These are phyloP conservation scores for Odontophorus gujanensis DNA, from an alignment of 2,113 vertebrate species.

Conservation along the genomic window DNA sequence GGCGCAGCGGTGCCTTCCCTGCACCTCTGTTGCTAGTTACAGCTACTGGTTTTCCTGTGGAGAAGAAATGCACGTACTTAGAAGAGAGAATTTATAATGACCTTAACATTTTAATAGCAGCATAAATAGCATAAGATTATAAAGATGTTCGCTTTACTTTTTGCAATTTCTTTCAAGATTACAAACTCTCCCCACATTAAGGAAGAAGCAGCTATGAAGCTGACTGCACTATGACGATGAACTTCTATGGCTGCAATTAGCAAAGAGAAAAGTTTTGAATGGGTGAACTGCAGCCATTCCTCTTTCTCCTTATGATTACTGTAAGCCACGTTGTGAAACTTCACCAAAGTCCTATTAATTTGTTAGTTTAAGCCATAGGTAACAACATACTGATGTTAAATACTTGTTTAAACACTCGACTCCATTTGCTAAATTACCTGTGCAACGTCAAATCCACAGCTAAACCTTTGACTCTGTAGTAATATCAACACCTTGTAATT, in stretches of 20 bases:
- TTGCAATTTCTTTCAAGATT: not conserved
- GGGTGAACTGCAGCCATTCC: not conserved
- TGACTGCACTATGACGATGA: not conserved
- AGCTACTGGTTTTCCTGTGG: conserved; percentile 92
- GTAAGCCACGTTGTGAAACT: not conserved
- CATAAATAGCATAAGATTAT: not conserved
- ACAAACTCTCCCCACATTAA: not conserved
- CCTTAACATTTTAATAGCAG: not conserved
- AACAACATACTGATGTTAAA: not conserved
- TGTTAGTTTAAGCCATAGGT: not conserved
- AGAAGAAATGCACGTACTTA: conserved; percentile 35
- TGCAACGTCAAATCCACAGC: not conserved
- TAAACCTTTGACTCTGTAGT: not conserved
- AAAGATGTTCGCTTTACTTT: not conserved
- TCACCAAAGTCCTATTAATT: not conserved
- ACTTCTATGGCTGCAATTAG: not conserved
- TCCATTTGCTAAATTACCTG: not conserved
- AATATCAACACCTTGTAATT: not conserved
- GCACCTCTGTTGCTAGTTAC: conserved; percentile 96
- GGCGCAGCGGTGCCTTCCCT: conserved; percentile 81
- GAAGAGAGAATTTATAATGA: not conserved
- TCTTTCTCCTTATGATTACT: not conserved
- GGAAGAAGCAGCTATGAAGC: not conserved
- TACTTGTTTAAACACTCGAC: not conserved
- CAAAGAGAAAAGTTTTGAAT: not conserved